Evolutionary conservation across 1,140 invertebrate genomes (phyloP).

Genomic region (Meloidogyne exigua): DNA sequence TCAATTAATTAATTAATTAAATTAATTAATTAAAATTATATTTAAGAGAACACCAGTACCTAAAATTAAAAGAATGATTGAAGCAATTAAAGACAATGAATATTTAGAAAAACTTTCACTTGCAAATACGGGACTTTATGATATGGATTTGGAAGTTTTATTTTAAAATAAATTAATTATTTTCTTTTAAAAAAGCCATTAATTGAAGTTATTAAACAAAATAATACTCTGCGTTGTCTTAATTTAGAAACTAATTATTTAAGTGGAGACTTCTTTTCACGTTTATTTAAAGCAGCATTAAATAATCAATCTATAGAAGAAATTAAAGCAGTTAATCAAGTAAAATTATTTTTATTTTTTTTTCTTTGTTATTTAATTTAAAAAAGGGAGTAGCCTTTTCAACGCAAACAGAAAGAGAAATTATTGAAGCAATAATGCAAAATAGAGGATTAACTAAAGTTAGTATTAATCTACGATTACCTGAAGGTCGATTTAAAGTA

Average conservation of each 20-base stretch:
- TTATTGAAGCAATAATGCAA: constrained; percentile 57
- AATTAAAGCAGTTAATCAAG: constrained; percentile 63
- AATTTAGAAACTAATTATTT: constrained; percentile 69
- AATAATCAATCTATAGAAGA: constrained; percentile 59
- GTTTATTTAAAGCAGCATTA: constrained; percentile 58
- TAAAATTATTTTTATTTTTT: constrained; percentile 11
- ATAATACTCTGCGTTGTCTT: constrained; percentile 65
- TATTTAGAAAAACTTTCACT: constrained; percentile 65
- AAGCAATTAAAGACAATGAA: constrained; percentile 66
- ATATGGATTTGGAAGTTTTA: constrained; percentile 64
- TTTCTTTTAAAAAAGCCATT: constrained; percentile 64
- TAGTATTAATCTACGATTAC: constrained; percentile 60
- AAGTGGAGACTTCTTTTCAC: constrained; percentile 63
- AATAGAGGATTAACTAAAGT: constrained; percentile 58
- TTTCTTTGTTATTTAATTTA: constrained; percentile 9
- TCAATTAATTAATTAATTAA: constrained; percentile 25
- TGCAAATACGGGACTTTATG: constrained; percentile 66
- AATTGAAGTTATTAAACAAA: constrained; percentile 65
- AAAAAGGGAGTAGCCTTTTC: constrained; percentile 61
- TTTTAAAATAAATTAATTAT: not conserved
- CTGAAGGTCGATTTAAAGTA: constrained; percentile 61
- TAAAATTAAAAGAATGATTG: constrained; percentile 64
- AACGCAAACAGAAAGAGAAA: constrained; percentile 56
- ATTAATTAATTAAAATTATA: no score
- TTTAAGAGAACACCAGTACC: constrained; percentile 66